Evolutionary conservation across 2,888 invertebrate genomes (phyloP).

Genomic region (Nowickia ferox): DNA sequence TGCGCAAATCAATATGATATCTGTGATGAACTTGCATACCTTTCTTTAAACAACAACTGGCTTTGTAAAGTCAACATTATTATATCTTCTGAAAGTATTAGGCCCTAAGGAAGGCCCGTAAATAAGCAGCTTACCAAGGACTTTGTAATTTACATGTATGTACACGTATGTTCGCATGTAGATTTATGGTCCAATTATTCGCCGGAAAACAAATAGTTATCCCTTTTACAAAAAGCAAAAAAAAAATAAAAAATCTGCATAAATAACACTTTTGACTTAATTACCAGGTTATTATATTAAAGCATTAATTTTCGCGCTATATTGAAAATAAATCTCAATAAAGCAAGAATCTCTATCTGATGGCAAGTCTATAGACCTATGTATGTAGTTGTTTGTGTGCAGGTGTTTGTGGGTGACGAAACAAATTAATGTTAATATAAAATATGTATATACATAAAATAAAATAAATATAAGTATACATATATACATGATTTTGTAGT

Average conservation of each 20-base stretch:
- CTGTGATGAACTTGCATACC: too few species aligned
- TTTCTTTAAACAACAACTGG: too few species aligned
- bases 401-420: background rate
- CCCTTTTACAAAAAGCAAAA: background rate
- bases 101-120: background rate
- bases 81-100: too few species aligned
- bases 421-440: conserved; percentile 1
- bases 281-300: conserved; percentile 60
- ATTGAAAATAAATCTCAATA: conserved; percentile 15
- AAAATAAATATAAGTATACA: background rate
- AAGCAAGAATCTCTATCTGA: background rate
- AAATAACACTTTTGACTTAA: conserved; percentile 47
- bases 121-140: background rate
- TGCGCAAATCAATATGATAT: too few species aligned
- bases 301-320: background rate
- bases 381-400: background rate
- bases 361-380: background rate
- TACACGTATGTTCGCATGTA: background rate
- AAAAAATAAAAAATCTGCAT: background rate
- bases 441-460: background rate
- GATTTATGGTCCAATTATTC: conserved; percentile 14
- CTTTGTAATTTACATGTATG: background rate
- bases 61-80: too few species aligned
- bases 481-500: background rate
- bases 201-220: conserved; percentile 20